These are phyloP conservation scores for Dorcus parallelipipedus DNA, from an alignment of 2,888 invertebrate genomes.

Conservation along the genomic window DNA sequence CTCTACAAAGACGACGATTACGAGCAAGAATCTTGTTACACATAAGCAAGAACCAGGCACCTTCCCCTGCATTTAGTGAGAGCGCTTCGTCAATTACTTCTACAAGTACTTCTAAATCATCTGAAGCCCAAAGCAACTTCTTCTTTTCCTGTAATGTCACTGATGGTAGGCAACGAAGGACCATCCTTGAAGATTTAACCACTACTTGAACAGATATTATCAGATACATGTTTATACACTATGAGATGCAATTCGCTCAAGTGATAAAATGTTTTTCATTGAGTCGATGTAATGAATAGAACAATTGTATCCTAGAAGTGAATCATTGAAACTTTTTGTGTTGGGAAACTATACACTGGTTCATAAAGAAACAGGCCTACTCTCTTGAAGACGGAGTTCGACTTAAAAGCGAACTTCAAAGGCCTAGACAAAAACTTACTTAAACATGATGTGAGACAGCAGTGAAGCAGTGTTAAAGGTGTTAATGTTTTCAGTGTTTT, in stretches of 20 bases:
- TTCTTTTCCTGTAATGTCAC: slow-evolving; percentile 86
- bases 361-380: slow-evolving; percentile 68
- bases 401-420: slow-evolving; percentile 69
- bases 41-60: slow-evolving; percentile 70
- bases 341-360: slow-evolving; percentile 50
- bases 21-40: slow-evolving; percentile 77
- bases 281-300: slow-evolving; percentile 85
- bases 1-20: slow-evolving; percentile 61
- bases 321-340: slow-evolving; percentile 61
- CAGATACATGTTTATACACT: slow-evolving; percentile 87
- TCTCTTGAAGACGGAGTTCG: slow-evolving; percentile 39
- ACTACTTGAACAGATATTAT: slow-evolving; percentile 79
- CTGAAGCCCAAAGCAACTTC: slow-evolving; percentile 61
- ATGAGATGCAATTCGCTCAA: slow-evolving; percentile 92
- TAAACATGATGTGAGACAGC: slow-evolving; percentile 67
- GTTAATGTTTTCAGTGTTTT: too few relatives aligned
- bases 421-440: slow-evolving; percentile 75
- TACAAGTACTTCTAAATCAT: slow-evolving; percentile 71
- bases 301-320: slow-evolving; percentile 60
- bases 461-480: slow-evolving; percentile 50
- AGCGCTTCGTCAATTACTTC: slow-evolving; percentile 81
- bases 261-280: slow-evolving; percentile 96
- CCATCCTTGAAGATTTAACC: slow-evolving; percentile 81
- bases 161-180: slow-evolving; percentile 78
- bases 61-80: slow-evolving; percentile 84